Conservation (phyloP, 2,113 vertebrate genomes). For the Dasyprocta punctata region DNA sequence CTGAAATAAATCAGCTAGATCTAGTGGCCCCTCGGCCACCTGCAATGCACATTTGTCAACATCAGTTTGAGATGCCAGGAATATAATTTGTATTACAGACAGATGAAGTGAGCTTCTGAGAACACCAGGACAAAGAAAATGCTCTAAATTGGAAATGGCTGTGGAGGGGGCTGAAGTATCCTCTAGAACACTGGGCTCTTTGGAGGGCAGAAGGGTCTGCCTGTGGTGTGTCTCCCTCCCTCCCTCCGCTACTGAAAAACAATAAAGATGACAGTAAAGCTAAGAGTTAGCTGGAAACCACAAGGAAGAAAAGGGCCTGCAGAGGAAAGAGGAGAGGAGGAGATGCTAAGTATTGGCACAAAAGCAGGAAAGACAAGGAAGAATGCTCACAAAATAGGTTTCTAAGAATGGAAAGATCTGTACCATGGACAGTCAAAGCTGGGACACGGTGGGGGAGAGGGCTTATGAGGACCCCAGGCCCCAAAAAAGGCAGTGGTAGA, state of each 20-base stretch:
- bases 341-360: background rate
- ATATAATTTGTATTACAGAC: constrained; percentile 67
- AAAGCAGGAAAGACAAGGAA: background rate
- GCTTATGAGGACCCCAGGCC: background rate
- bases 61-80: constrained; percentile 57
- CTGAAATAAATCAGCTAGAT: constrained; percentile 58
- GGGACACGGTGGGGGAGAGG: background rate
- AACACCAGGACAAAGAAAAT: constrained; percentile 59
- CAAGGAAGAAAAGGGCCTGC: background rate
- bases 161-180: background rate
- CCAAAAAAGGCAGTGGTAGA: background rate
- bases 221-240: background rate
- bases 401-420: background rate
- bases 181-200: background rate
- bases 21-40: constrained; percentile 20
- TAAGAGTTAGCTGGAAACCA: background rate
- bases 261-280: background rate
- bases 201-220: background rate
- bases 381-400: background rate
- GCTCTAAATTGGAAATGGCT: constrained; percentile 56
- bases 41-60: constrained; percentile 60
- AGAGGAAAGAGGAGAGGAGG: background rate
- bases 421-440: background rate
- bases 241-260: background rate
- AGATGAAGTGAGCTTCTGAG: constrained; percentile 55